phyloP scores from a whole-genome alignment of 2,888 invertebrate genomes.

The Tenthredo amoena region DNA sequence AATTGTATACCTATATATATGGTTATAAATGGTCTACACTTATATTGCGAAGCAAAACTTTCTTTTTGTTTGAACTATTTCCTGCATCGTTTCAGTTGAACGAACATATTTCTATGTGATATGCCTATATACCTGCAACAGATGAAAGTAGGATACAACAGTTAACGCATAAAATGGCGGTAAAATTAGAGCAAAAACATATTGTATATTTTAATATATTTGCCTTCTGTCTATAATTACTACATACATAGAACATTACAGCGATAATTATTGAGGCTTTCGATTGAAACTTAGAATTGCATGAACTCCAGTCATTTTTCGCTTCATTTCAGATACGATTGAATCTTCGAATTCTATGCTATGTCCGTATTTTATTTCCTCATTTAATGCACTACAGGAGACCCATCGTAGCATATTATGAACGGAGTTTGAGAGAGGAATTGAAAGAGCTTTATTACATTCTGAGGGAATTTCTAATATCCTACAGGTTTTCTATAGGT shows the following conservation, averaged over 20 bases:
- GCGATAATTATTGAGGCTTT: not conserved
- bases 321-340: too few relatives aligned
- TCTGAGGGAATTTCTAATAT: not conserved
- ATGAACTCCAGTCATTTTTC: too few relatives aligned
- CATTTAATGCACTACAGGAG: not conserved
- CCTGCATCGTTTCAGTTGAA: constrained; percentile 4
- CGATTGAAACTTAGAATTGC: not conserved
- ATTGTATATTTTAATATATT: not conserved
- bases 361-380: not conserved
- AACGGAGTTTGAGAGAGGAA: not conserved
- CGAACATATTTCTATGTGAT: not conserved
- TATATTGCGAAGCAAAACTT: not conserved
- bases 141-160: constrained; percentile 24
- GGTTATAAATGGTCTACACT: not conserved
- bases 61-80: not conserved
- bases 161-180: not conserved
- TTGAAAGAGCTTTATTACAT: not conserved
- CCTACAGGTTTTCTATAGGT: not conserved
- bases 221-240: not conserved
- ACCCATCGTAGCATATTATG: not conserved
- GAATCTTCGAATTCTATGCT: too few relatives aligned
- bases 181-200: constrained; percentile 6
- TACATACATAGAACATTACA: too few relatives aligned
- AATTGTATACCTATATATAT: not conserved
- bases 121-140: not conserved